Percentiles rank a stretch among this genome's conserved stretches.
Evolutionary conservation across 2,888 invertebrate genomes (phyloP).

Genomic region (Caenorhabditis imperialis): DNA sequence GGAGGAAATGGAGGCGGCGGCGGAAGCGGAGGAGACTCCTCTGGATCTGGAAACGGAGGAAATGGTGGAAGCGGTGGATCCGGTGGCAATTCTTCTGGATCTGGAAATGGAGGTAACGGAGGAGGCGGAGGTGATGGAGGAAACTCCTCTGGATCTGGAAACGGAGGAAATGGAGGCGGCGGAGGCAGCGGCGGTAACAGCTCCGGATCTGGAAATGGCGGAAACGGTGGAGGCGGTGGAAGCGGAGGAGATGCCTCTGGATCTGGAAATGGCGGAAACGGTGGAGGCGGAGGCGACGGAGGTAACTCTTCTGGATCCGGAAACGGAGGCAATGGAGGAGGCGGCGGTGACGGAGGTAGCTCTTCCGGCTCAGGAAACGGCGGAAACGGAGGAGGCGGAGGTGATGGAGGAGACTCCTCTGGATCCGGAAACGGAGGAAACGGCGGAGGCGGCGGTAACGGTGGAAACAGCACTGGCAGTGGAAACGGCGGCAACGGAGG

Average conservation of each 20-base stretch:
- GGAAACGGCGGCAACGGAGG: background rate
- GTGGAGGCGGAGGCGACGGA: background rate
- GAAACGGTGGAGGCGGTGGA: background rate
- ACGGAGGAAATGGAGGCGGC: background rate
- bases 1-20: background rate
- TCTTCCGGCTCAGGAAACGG: background rate
- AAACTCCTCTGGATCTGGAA: background rate
- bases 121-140: conserved; percentile 6
- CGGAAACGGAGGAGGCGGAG: background rate
- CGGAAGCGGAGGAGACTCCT: background rate
- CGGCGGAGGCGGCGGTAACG: conserved; percentile 1
- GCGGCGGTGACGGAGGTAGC: background rate
- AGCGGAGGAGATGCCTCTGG: background rate
- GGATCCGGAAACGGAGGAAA: conserved; percentile 2
- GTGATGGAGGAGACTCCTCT: background rate
- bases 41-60: conserved; percentile 12
- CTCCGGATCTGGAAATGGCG: background rate
- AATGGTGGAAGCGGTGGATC: conserved; percentile 1
- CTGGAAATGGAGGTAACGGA: conserved; percentile 2
- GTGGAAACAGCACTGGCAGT: background rate
- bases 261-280: background rate
- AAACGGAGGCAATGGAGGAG: conserved; percentile 1
- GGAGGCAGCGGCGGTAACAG: background rate
- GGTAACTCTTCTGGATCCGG: background rate
- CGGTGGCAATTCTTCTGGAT: background rate